These are phyloP conservation scores for Sciaenops ocellatus DNA, from an alignment of 2,797 vertebrate species.

Conservation along the genomic window DNA sequence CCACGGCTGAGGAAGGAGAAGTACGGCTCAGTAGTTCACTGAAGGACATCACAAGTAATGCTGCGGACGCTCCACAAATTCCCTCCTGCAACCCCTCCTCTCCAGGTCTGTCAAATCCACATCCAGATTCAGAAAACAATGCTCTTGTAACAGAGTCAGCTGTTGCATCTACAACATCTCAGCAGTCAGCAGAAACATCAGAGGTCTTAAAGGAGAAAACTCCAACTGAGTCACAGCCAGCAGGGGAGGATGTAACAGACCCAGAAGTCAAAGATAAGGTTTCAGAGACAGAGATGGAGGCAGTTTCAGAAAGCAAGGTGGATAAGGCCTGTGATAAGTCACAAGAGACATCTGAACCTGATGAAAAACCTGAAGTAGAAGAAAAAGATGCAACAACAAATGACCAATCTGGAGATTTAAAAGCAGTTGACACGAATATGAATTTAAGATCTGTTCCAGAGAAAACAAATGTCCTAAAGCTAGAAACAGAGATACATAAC, in stretches of 20 bases:
- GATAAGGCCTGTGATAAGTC: slow-evolving; percentile 24
- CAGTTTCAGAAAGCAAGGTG: slow-evolving; percentile 35
- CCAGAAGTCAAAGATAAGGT: slow-evolving; percentile 25
- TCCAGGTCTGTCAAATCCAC: slow-evolving; percentile 83
- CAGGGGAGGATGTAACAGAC: slow-evolving; percentile 16
- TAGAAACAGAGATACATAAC: slow-evolving; percentile 80
- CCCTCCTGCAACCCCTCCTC: slow-evolving; percentile 87
- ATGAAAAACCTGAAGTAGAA: slow-evolving; percentile 36
- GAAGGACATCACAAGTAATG: slow-evolving; percentile 75
- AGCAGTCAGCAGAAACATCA: slow-evolving; percentile 50
- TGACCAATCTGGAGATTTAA: slow-evolving; percentile 31
- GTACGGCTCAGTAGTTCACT: slow-evolving; percentile 64
- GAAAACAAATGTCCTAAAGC: slow-evolving; percentile 77
- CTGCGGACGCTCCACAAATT: slow-evolving; percentile 86
- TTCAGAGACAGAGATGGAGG: slow-evolving; percentile 49
- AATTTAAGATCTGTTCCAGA: slow-evolving; percentile 68
- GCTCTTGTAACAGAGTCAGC: slow-evolving; percentile 77
- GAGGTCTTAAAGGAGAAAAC: slow-evolving; percentile 46
- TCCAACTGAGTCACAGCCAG: slow-evolving; percentile 38
- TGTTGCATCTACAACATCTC: slow-evolving; percentile 44
- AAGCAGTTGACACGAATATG: slow-evolving; percentile 55
- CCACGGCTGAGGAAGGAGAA: slow-evolving; percentile 84
- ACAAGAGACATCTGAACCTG: slow-evolving; percentile 28
- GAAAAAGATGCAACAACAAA: slow-evolving; percentile 34
- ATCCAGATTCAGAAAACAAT: slow-evolving; percentile 84